These are phyloP conservation scores for Drosophila nigromelanica DNA, from an alignment of 1,140 invertebrate species.

Conservation along the genomic window DNA sequence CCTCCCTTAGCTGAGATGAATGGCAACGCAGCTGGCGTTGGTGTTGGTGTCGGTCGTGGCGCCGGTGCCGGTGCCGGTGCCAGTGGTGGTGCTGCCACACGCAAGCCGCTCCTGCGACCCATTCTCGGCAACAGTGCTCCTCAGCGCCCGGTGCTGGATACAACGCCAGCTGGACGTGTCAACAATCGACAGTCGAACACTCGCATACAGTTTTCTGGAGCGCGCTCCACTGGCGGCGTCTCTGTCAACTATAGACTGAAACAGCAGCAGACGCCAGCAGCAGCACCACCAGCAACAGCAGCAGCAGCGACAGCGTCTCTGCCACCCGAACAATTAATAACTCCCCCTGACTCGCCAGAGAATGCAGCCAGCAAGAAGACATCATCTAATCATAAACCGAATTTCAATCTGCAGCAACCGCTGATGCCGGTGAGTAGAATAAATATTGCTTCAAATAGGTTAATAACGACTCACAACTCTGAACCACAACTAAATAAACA, in stretches of 20 bases:
- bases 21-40: conserved; percentile 17
- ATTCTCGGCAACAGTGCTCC: conserved; percentile 64
- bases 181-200: conserved; percentile 30
- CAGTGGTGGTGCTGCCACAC: background rate
- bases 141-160: conserved; percentile 10
- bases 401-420: background rate
- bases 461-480: too few species aligned
- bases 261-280: conserved; percentile 21
- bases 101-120: conserved; percentile 55
- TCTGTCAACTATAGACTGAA: conserved; percentile 70
- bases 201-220: conserved; percentile 12
- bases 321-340: conserved; percentile 17
- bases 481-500: too few species aligned
- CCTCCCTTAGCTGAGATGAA: conserved; percentile 20
- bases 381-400: background rate
- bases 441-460: too few species aligned
- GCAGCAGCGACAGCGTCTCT: conserved; percentile 2
- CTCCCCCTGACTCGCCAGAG: conserved; percentile 60
- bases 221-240: conserved; percentile 18
- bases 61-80: background rate
- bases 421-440: background rate
- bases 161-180: background rate
- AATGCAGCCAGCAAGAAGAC: conserved; percentile 6
- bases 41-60: background rate
- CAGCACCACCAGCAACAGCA: background rate